Base-by-base conservation (phyloP, 92 coral and sea anemone species). In the Bergia sp. region DNA sequence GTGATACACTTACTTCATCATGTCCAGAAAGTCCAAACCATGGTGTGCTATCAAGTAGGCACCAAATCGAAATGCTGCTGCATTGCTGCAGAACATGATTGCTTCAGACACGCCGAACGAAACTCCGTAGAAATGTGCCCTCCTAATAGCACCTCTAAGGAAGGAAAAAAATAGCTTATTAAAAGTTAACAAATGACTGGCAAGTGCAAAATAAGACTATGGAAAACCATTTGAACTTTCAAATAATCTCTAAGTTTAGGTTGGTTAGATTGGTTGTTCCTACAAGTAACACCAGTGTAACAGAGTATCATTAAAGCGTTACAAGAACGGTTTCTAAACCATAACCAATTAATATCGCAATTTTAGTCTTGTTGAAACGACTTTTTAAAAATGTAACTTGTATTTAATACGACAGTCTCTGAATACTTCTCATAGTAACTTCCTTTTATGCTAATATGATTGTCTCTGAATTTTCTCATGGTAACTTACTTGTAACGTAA, bases 41-140 rank as follows among this genome's bases (percentile, higher is more conserved):
- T 82, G 82, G 8, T 91, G 23, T 41, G 41, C 91, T 76, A 97
- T 89, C 76, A 97, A 87, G 72, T 91, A 85, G 13, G 93, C 98
- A 76, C 99, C 99, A 92, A 92, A 97, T 74, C 99, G 91, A 77
- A 96, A 97, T 1, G 96, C 94, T 2, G 93, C 97, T 12, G 99
- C 99, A 57, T 93, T 96, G 64, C 97, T 92, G 42, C 88, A 89
- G 88, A 86, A 94, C 93, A 97, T 91, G 81, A 94, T 93, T 71
- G 97, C 95, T 43, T 97, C 98, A 71, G 98, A 94, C 21, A 91
- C 76, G 45, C 99, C 99, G 55, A 94, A 94, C 18, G 98, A 95
- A 5, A 84, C 80, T 66, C 99, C 99, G 40, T 90, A 93, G 81
- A 94, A 77, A 79, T 97, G 99, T 11, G 98, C 95, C 38, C 93